phyloP scores from a whole-genome alignment of 2,797 vertebrate species.

The Apogon talboti region DNA sequence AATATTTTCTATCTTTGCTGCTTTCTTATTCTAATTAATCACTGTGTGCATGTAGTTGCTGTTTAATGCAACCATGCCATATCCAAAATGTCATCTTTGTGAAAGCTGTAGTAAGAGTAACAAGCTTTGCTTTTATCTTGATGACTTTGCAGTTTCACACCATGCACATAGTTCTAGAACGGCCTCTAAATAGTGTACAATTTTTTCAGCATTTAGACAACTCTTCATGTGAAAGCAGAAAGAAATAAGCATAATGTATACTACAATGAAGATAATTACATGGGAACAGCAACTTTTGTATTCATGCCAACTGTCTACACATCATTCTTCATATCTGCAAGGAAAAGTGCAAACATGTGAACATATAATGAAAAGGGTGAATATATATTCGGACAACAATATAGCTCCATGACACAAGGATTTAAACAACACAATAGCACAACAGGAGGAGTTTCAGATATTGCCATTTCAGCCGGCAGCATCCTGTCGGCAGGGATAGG shows the following conservation, averaged over 20 bases:
- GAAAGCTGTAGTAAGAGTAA: conserved; percentile 11
- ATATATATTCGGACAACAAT: too few species aligned
- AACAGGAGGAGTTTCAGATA: neutral
- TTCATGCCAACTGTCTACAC: neutral
- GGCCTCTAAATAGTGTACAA: neutral
- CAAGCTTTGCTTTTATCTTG: conserved; percentile 15
- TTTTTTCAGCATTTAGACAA: neutral
- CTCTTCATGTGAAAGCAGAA: neutral
- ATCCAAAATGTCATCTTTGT: conserved; percentile 20
- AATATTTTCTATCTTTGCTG: too few species aligned
- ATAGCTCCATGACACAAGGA: too few species aligned
- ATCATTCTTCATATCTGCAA: too few species aligned
- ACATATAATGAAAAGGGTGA: too few species aligned
- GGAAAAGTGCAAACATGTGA: too few species aligned
- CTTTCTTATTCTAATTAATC: conserved; percentile 3
- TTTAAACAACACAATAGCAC: too few species aligned
- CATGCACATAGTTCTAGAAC: neutral
- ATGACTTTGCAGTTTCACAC: conserved; percentile 21
- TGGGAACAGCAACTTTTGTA: neutral
- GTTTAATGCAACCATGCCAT: conserved; percentile 3
- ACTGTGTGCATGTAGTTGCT: neutral
- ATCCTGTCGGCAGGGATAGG: conserved; percentile 5
- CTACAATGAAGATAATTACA: neutral
- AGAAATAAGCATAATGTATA: too few species aligned
- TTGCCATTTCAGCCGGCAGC: conserved; percentile 10